Percentiles rank a stretch among this genome's conserved stretches.
Evolutionary conservation across 2,113 vertebrate species (phyloP).

Genomic region (Microcebus ravelobensis): DNA sequence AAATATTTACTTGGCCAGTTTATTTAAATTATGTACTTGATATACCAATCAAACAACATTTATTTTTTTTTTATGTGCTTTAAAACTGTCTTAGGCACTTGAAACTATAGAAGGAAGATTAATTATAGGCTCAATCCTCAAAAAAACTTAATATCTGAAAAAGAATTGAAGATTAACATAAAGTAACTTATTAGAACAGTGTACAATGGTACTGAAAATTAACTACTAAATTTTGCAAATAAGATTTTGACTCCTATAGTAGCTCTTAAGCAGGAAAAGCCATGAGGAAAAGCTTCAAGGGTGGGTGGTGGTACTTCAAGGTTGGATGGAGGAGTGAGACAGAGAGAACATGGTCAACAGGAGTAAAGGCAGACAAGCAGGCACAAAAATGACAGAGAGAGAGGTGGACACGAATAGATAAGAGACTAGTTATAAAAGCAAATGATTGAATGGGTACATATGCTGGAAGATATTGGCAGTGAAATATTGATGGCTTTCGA

Average conservation of each 20-base stretch:
- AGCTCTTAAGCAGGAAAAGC: neutral
- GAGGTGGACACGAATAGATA: neutral
- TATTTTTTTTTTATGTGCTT: neutral
- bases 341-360: neutral
- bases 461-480: neutral
- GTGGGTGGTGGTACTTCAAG: neutral
- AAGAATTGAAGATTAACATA: neutral
- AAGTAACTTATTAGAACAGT: neutral
- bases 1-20: neutral
- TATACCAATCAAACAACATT: neutral
- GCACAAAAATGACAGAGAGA: neutral
- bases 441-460: neutral
- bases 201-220: neutral
- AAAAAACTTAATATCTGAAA: neutral
- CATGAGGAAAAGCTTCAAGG: neutral
- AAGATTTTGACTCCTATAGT: neutral
- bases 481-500: neutral
- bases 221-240: neutral
- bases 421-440: neutral
- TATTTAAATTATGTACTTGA: neutral
- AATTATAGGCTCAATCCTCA: neutral
- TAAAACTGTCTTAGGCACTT: neutral
- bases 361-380: neutral
- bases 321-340: neutral
- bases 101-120: neutral